phyloP scores from a whole-genome alignment of 2,797 vertebrate species.

The Paratrypauchen microcephalus region DNA sequence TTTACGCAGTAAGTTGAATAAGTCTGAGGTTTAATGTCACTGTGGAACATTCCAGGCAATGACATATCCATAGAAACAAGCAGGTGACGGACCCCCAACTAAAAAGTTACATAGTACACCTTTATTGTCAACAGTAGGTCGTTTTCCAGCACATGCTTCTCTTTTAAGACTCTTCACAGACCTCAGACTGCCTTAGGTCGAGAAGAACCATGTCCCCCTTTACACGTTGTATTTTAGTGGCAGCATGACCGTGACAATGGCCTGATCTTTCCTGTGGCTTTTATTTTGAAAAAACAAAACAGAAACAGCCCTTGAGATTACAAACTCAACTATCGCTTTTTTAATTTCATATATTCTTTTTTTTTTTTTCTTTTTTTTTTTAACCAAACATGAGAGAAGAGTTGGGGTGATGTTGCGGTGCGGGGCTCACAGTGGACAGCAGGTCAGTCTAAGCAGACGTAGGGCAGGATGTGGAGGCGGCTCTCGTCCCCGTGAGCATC shows the following conservation, averaged over 20 bases:
- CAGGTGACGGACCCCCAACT: no score
- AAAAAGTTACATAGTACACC: no score
- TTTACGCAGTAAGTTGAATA: no score
- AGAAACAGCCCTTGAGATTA: constrained; percentile 73
- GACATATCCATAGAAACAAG: no score
- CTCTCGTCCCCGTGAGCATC: constrained; percentile 95
- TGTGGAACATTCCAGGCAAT: no score
- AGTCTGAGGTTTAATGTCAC: no score
- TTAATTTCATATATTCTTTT: constrained; percentile 54
- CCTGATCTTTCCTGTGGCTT: constrained; percentile 65
- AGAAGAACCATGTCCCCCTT: constrained; percentile 26
- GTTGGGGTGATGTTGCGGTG: constrained; percentile 21
- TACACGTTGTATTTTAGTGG: constrained; percentile 48
- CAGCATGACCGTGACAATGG: constrained; percentile 68
- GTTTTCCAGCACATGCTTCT: no score
- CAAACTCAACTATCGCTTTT: constrained; percentile 65
- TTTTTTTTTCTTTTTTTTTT: constrained; percentile 47
- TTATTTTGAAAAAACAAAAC: constrained; percentile 63
- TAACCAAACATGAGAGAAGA: constrained; percentile 62
- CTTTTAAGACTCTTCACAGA: no score
- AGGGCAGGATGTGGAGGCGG: constrained; percentile 98
- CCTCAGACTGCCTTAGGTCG: neutral
- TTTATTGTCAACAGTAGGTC: no score
- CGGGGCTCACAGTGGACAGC: constrained; percentile 74
- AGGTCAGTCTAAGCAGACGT: constrained; percentile 97